Evolutionary conservation across 2,888 invertebrate genomes (phyloP).

Genomic region (Halocaridina rubra): DNA sequence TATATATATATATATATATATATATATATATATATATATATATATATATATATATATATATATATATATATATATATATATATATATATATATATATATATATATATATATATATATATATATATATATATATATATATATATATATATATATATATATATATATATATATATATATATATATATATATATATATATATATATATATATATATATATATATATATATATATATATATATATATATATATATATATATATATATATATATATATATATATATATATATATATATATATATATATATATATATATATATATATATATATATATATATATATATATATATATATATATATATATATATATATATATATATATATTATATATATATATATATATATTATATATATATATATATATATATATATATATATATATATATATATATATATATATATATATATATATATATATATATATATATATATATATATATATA

Average conservation of each 20-base stretch:
- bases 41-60: too few relatives aligned
- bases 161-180: constrained; percentile 2
- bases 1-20: too few relatives aligned
- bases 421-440: background rate
- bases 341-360: constrained; percentile 1
- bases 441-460: constrained; percentile 20
- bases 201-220: background rate
- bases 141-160: background rate
- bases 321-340: constrained; percentile 3
- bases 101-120: too few relatives aligned
- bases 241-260: background rate
- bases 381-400: background rate
- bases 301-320: background rate
- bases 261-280: background rate
- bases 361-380: constrained; percentile 2
- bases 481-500: constrained; percentile 1
- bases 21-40: too few relatives aligned
- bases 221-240: background rate
- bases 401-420: background rate
- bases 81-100: too few relatives aligned
- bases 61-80: too few relatives aligned
- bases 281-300: background rate
- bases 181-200: background rate
- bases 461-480: constrained; percentile 21
- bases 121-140: too few relatives aligned